Percentiles rank a stretch among this genome's conserved stretches.
Evolutionary conservation across 2,888 invertebrate species (phyloP).

Genomic region (Perizoma affinitatum): DNA sequence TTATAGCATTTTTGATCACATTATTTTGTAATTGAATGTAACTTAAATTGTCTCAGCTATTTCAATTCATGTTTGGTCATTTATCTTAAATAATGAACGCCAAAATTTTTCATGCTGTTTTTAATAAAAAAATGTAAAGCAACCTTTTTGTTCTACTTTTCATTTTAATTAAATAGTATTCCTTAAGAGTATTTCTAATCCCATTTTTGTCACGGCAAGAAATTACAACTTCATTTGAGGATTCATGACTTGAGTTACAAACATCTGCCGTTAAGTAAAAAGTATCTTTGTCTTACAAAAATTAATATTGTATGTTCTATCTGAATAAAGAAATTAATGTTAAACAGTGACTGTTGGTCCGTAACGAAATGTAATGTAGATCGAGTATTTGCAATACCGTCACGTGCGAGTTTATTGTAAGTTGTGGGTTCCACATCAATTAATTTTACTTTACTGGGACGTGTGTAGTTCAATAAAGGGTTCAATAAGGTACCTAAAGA

Average conservation of each 20-base stretch:
- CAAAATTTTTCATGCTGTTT: too few species aligned
- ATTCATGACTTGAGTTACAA: neutral
- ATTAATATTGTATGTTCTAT: conserved; percentile 8
- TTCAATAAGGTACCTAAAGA: too few species aligned
- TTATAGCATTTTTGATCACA: too few species aligned
- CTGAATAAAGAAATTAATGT: conserved; percentile 24
- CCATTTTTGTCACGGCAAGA: neutral
- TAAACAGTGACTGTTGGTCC: conserved; percentile 9
- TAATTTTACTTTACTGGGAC: conserved; percentile 8
- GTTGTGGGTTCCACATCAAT: conserved; percentile 13
- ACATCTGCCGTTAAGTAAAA: conserved; percentile 12
- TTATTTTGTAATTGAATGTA: too few species aligned
- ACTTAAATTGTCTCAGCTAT: too few species aligned
- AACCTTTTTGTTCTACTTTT: too few species aligned
- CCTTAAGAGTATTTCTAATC: too few species aligned
- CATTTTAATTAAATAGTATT: too few species aligned
- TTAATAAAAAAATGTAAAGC: too few species aligned
- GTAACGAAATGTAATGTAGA: conserved; percentile 13
- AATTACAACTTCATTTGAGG: neutral
- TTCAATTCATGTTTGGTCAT: too few species aligned
- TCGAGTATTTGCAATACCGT: conserved; percentile 8
- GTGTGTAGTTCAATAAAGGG: neutral
- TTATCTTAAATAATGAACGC: too few species aligned
- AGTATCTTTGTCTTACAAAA: conserved; percentile 11
- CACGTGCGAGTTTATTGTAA: conserved; percentile 10